Evolutionary conservation across 2,888 invertebrate species (phyloP).

Genomic region (Drosophila acutilabella): DNA sequence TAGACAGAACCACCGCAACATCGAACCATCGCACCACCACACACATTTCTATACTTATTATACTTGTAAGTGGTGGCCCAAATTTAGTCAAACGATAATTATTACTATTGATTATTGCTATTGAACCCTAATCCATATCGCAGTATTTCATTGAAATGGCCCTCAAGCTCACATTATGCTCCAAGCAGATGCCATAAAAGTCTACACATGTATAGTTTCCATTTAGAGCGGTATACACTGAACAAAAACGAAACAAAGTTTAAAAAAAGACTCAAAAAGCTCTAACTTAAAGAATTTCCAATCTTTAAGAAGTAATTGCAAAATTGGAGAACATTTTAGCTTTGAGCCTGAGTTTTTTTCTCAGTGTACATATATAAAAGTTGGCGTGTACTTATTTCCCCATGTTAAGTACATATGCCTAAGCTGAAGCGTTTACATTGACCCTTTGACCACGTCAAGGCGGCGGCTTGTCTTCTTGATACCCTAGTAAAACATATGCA

Average conservation of each 20-base stretch:
- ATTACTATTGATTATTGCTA: constrained; percentile 59
- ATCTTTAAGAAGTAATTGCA: too few species aligned
- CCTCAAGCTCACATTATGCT: not conserved
- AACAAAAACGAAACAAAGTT: too few species aligned
- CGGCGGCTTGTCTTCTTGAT: constrained; percentile 1
- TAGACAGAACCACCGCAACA: constrained; percentile 1
- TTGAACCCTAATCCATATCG: constrained; percentile 64
- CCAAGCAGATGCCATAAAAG: constrained; percentile 3
- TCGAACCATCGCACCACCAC: not conserved
- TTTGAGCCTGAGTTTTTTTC: not conserved
- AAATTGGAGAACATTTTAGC: too few species aligned
- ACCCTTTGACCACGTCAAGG: constrained; percentile 32
- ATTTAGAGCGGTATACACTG: not conserved
- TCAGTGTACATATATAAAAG: not conserved
- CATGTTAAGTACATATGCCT: constrained; percentile 10
- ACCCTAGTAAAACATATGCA: not conserved
- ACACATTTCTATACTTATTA: too few species aligned
- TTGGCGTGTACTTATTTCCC: constrained; percentile 3
- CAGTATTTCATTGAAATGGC: constrained; percentile 38
- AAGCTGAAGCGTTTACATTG: constrained; percentile 21
- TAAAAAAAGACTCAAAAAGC: too few species aligned
- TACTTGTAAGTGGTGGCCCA: constrained; percentile 8
- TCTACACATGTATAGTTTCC: not conserved
- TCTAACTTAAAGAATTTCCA: too few species aligned
- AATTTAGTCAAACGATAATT: constrained; percentile 45